Percentiles rank a stretch among this genome's conserved stretches.
Evolutionary conservation across 2,797 vertebrate genomes (phyloP).

Genomic region (Tiaroga cobitis): DNA sequence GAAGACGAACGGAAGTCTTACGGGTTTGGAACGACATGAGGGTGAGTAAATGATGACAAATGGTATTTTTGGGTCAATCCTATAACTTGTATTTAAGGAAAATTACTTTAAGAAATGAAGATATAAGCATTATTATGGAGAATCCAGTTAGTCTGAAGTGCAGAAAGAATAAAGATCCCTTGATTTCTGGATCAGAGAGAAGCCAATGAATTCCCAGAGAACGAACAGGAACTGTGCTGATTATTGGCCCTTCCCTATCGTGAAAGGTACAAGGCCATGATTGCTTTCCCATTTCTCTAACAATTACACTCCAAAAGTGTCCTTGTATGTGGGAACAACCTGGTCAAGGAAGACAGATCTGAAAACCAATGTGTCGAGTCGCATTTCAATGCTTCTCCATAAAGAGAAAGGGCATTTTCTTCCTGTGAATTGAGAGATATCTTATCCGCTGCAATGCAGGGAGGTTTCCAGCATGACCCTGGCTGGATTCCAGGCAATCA

Average conservation of each 20-base stretch:
- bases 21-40: neutral
- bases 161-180: constrained; percentile 9
- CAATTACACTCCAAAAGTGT: neutral
- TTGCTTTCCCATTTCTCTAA: neutral
- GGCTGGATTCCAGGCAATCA: constrained; percentile 35
- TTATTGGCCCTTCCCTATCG: constrained; percentile 1
- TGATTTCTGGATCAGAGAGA: constrained; percentile 22
- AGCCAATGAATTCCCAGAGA: constrained; percentile 33
- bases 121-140: constrained; percentile 2
- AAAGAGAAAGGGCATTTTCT: neutral
- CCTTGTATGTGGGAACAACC: neutral
- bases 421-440: constrained; percentile 6
- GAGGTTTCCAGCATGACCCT: constrained; percentile 17
- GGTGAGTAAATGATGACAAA: neutral
- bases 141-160: constrained; percentile 15
- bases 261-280: neutral
- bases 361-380: neutral
- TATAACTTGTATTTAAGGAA: neutral
- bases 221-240: neutral
- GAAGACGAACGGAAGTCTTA: neutral
- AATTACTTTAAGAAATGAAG: neutral
- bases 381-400: neutral
- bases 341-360: neutral
- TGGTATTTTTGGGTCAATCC: neutral
- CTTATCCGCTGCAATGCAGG: constrained; percentile 37